These are phyloP conservation scores for Rhamnusium bicolor DNA, from an alignment of 2,888 invertebrate genomes.

Conservation along the genomic window DNA sequence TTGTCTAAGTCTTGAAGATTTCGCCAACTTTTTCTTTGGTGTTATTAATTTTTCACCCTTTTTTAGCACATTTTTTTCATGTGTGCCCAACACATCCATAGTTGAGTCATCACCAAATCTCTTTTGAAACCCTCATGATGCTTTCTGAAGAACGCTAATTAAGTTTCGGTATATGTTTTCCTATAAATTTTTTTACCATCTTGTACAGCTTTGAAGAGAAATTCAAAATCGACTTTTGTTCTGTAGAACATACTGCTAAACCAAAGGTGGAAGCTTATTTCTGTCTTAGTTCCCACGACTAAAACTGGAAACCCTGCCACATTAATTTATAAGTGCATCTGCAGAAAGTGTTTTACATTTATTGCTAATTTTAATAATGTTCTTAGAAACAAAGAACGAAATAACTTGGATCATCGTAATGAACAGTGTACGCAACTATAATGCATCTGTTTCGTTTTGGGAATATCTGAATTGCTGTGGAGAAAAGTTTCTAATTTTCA, in stretches of 20 bases:
- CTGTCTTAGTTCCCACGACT: conserved; percentile 52
- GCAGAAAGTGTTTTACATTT: conserved; percentile 39
- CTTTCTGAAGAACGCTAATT: conserved; percentile 50
- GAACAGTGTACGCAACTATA: background rate
- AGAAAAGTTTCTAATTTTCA: background rate
- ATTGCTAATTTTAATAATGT: conserved; percentile 13
- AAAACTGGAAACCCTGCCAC: conserved; percentile 56
- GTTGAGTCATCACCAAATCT: conserved; percentile 45
- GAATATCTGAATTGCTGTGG: conserved; percentile 2
- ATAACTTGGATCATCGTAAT: background rate
- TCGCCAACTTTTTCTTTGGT: conserved; percentile 16
- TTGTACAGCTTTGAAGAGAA: conserved; percentile 47
- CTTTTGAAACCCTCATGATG: conserved; percentile 43
- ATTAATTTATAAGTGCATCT: conserved; percentile 55
- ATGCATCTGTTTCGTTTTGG: background rate
- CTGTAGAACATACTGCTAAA: conserved; percentile 38
- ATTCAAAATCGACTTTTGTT: conserved; percentile 43
- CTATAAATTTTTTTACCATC: conserved; percentile 10
- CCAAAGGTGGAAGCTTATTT: conserved; percentile 50
- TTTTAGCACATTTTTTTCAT: conserved; percentile 53
- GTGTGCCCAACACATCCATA: conserved; percentile 55
- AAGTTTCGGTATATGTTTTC: conserved; percentile 42
- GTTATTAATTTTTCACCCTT: background rate
- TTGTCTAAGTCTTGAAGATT: conserved; percentile 49
- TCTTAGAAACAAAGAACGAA: conserved; percentile 36